Percentiles rank a stretch among this genome's conserved stretches.
These are phyloP conservation scores for Halocynthia roretzi DNA, from an alignment of 23 tunicate species.

Conservation along the genomic window DNA sequence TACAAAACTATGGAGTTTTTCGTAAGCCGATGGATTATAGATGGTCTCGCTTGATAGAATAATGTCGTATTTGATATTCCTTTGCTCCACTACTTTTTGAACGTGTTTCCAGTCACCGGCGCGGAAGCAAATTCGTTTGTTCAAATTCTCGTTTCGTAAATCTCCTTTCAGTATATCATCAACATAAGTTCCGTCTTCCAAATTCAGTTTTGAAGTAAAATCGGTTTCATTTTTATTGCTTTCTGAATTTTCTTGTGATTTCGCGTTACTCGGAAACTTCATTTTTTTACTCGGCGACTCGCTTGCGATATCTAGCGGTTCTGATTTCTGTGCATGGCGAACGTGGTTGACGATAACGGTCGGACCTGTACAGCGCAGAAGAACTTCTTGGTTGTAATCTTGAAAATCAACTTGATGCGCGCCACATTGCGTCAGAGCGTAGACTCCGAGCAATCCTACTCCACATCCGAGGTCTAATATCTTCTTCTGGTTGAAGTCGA, in stretches of 20 bases:
- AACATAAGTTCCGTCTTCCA: too few relatives aligned
- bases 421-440: constrained; percentile 19
- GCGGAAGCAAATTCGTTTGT: constrained; percentile 5
- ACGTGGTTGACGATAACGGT: constrained; percentile 1
- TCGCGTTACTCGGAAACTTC: too few relatives aligned
- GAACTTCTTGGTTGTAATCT: constrained; percentile 56
- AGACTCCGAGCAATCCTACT: constrained; percentile 59
- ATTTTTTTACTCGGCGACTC: too few relatives aligned
- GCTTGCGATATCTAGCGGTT: too few relatives aligned
- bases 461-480: constrained; percentile 89
- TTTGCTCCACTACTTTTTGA: not conserved
- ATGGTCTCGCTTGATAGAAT: constrained; percentile 74
- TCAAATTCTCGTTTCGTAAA: too few relatives aligned
- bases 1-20: constrained; percentile 21
- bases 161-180: too few relatives aligned
- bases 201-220: too few relatives aligned
- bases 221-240: too few relatives aligned
- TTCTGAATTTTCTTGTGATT: too few relatives aligned
- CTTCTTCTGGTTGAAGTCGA: constrained; percentile 4
- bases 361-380: constrained; percentile 46
- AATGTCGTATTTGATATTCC: constrained; percentile 37
- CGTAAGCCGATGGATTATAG: constrained; percentile 31
- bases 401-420: constrained; percentile 50
- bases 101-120: constrained; percentile 60
- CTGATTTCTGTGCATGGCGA: too few relatives aligned